phyloP scores from a whole-genome alignment of 2,113 vertebrate genomes.

The Himantopus leucocephalus region DNA sequence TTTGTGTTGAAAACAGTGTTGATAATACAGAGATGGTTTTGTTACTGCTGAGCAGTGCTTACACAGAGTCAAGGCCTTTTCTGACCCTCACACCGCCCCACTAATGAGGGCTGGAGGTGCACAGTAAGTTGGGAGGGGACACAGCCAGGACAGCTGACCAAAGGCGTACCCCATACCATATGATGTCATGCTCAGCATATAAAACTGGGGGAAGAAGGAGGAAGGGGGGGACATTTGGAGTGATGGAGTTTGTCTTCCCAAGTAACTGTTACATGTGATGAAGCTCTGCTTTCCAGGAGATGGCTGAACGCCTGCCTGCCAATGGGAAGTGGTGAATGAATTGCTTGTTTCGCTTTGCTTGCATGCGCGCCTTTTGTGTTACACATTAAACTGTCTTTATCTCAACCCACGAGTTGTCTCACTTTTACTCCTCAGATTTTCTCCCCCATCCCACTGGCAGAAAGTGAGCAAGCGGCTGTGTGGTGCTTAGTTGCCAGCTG shows the following conservation, averaged over 20 bases:
- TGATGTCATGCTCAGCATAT: neutral
- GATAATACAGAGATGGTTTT: neutral
- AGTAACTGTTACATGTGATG: neutral
- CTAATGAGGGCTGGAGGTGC: neutral
- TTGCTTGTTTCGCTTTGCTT: neutral
- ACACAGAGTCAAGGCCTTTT: neutral
- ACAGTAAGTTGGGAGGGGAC: neutral
- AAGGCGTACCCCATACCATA: neutral
- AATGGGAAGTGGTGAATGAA: neutral
- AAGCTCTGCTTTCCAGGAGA: neutral
- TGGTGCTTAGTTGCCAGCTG: neutral
- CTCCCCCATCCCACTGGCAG: neutral
- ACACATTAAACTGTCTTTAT: neutral
- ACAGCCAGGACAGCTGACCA: neutral
- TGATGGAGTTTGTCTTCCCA: neutral
- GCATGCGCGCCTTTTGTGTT: neutral
- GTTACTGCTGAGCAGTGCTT: neutral
- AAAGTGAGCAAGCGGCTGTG: neutral
- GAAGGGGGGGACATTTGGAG: neutral
- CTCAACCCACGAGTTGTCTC: neutral
- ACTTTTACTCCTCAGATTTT: neutral
- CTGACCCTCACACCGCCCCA: neutral
- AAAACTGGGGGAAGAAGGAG: neutral
- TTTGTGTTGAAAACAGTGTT: neutral
- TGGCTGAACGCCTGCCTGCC: neutral